Evolutionary conservation across 2,888 invertebrate species (phyloP).

Genomic region (Colostygia pectinataria): DNA sequence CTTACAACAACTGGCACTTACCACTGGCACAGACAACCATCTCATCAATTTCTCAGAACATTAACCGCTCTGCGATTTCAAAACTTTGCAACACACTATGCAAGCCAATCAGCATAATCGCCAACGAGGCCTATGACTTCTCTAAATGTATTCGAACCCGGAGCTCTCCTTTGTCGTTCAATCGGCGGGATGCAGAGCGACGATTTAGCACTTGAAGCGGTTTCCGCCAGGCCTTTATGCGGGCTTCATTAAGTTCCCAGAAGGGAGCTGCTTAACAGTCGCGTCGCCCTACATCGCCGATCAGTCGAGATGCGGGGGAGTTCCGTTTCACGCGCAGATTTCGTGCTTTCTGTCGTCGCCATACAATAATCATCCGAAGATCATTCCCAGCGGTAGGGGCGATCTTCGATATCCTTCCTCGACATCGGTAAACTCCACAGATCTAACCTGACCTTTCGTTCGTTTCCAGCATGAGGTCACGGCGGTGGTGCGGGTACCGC

Average conservation of each 20-base stretch:
- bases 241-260: conserved; percentile 34
- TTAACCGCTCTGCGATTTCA: background rate
- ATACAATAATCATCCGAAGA: background rate
- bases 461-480: conserved; percentile 78
- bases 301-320: background rate
- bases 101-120: conserved; percentile 11
- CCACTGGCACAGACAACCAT: no score
- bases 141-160: conserved; percentile 17
- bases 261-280: conserved; percentile 5
- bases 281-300: conserved; percentile 21
- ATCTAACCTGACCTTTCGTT: background rate
- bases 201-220: conserved; percentile 60
- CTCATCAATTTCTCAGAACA: no score
- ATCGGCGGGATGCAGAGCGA: conserved; percentile 54
- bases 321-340: background rate
- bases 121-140: conserved; percentile 23
- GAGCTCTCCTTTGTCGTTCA: conserved; percentile 53
- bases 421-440: no score
- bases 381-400: no score
- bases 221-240: conserved; percentile 51
- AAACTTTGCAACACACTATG: background rate
- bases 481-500: conserved; percentile 62
- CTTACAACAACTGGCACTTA: no score
- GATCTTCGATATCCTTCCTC: no score
- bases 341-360: no score